Percentiles rank a stretch among this genome's conserved stretches.
Conservation (phyloP, 2,888 invertebrate species). For the Anthophora plumipes region DNA sequence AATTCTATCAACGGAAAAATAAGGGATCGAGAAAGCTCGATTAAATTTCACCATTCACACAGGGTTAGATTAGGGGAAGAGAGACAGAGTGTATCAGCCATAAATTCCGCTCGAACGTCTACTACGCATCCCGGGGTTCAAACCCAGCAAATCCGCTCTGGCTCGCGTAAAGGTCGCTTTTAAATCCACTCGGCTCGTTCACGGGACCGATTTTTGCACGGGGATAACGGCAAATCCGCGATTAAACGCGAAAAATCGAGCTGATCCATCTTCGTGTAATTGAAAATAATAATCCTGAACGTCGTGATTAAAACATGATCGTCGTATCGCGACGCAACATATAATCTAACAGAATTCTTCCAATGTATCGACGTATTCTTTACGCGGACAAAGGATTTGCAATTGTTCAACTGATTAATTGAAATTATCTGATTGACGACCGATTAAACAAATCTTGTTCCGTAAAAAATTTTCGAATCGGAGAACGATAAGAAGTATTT, state of each 20-base stretch:
- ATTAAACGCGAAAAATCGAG: background rate
- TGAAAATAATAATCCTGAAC: constrained; percentile 14
- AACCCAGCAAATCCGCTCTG: background rate
- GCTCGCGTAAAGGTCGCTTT: background rate
- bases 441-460: too few species aligned
- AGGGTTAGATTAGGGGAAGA: background rate
- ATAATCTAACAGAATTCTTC: constrained; percentile 13
- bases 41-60: background rate
- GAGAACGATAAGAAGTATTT: too few species aligned
- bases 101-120: constrained; percentile 1
- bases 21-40: background rate
- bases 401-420: too few species aligned
- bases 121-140: background rate
- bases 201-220: background rate
- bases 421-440: too few species aligned
- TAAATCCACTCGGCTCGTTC: background rate
- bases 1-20: background rate
- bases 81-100: background rate
- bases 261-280: background rate
- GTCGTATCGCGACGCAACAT: background rate
- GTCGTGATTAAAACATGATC: background rate
- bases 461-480: too few species aligned
- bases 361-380: too few species aligned
- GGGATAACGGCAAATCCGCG: background rate
- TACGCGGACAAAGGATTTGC: too few species aligned